Evolutionary conservation across 2,797 vertebrate genomes (phyloP).

Genomic region (Clarias pachynema): DNA sequence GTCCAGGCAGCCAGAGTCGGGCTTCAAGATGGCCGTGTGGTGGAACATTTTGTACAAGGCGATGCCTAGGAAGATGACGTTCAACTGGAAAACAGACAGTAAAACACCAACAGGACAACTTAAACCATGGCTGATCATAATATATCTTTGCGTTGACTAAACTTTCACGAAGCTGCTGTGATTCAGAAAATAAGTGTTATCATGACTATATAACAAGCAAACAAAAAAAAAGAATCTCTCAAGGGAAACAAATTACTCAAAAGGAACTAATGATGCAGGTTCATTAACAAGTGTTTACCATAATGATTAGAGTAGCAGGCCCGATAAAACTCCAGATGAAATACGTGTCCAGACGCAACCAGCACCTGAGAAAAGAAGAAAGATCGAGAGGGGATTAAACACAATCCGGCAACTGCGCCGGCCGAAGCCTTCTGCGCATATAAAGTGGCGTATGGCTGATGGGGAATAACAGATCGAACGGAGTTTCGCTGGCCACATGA

Average conservation of each 20-base stretch:
- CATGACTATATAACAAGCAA: background rate
- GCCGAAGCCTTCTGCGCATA: background rate
- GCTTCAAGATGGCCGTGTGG: conserved; percentile 97
- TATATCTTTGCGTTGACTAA: background rate
- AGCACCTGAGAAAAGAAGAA: conserved; percentile 81
- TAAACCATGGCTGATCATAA: background rate
- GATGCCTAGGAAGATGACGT: conserved; percentile 97
- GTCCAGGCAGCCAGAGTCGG: conserved; percentile 97
- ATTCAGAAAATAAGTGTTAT: background rate
- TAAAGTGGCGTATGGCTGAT: background rate
- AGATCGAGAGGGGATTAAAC: background rate
- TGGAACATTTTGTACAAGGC: conserved; percentile 99
- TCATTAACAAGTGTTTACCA: conserved; percentile 75
- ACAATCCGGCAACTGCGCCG: background rate
- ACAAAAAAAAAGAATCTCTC: background rate
- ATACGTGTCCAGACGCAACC: conserved; percentile 98
- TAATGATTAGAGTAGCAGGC: conserved; percentile 98
- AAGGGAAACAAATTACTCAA: background rate
- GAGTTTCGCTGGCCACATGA: conserved; percentile 15
- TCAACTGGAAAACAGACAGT: conserved; percentile 77
- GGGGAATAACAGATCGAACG: conserved; percentile 7
- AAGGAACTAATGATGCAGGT: background rate
- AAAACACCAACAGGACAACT: background rate
- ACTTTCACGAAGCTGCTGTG: background rate
- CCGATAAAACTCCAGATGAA: conserved; percentile 99